Conservation (phyloP, 2,113 vertebrate genomes). For the Potamarius usumacintae region DNA sequence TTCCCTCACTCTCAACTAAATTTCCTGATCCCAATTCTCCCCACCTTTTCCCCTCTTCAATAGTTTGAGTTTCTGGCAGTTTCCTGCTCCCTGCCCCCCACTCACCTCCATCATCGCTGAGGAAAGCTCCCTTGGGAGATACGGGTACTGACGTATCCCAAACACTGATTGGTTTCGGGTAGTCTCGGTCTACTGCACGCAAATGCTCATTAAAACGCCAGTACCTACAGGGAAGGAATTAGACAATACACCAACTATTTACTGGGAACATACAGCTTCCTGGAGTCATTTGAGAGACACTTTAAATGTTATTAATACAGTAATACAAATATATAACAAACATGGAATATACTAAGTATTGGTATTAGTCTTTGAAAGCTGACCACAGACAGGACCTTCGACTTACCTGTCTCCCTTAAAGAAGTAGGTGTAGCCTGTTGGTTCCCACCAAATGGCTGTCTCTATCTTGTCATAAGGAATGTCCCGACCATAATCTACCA, state of each 20-base stretch:
- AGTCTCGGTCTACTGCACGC: conserved; percentile 80
- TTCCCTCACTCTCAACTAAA: conserved; percentile 37
- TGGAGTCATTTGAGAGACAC: neutral
- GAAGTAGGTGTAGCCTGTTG: conserved; percentile 91
- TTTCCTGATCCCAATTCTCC: conserved; percentile 25
- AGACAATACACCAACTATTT: neutral
- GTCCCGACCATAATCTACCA: conserved; percentile 83
- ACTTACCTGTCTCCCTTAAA: conserved; percentile 89
- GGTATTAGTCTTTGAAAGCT: neutral
- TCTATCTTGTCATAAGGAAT: conserved; percentile 89
- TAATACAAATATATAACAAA: neutral
- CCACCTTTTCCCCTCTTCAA: conserved; percentile 44
- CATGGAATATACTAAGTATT: neutral
- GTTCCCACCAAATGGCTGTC: conserved; percentile 95
- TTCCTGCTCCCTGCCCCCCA: conserved; percentile 27
- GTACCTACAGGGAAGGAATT: conserved; percentile 75
- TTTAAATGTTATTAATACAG: neutral
- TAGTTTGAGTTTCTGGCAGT: conserved; percentile 39
- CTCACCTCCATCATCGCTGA: conserved; percentile 89
- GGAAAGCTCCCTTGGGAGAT: conserved; percentile 89
- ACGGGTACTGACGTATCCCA: conserved; percentile 90
- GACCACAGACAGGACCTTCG: neutral
- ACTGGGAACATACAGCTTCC: neutral
- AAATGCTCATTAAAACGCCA: conserved; percentile 95
- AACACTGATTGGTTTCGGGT: conserved; percentile 89